These are phyloP conservation scores for Pachymerium ferrugineum DNA, from an alignment of 2,888 invertebrate genomes.

Conservation along the genomic window DNA sequence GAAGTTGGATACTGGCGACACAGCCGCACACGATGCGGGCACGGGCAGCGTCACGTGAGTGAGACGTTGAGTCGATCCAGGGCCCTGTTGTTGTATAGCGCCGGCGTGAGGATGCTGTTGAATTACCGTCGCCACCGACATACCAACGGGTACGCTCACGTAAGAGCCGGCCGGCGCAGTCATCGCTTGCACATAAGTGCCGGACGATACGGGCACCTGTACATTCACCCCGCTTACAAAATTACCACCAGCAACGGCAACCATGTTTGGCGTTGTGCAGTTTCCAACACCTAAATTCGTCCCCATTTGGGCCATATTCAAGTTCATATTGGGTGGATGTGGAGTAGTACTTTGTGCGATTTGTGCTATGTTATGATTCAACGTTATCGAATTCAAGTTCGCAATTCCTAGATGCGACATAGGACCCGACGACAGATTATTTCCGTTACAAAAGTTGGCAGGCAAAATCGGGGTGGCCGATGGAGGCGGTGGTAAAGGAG, in stretches of 20 bases:
- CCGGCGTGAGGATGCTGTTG: conserved; percentile 50
- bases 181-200: conserved; percentile 52
- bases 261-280: conserved; percentile 35
- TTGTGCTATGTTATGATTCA: conserved; percentile 36
- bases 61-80: conserved; percentile 36
- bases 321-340: conserved; percentile 33
- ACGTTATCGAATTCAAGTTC: conserved; percentile 34
- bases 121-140: conserved; percentile 59
- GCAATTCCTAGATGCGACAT: conserved; percentile 34
- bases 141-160: conserved; percentile 55
- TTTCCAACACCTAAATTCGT: conserved; percentile 20
- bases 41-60: conserved; percentile 38
- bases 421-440: conserved; percentile 23
- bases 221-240: conserved; percentile 36
- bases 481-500: conserved; percentile 5
- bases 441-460: conserved; percentile 2
- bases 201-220: conserved; percentile 39
- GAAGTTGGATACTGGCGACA: conserved; percentile 39
- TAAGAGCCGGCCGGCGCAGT: conserved; percentile 53
- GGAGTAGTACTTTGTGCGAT: conserved; percentile 36
- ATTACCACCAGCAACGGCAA: conserved; percentile 35
- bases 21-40: conserved; percentile 38
- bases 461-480: not conserved
- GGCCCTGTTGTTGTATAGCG: conserved; percentile 38
- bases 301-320: conserved; percentile 5